Evolutionary conservation across 2,113 vertebrate genomes (phyloP), one percentile per base, ranked within the genome.

Genomic region (Trematocara unimaculatum): DNA sequence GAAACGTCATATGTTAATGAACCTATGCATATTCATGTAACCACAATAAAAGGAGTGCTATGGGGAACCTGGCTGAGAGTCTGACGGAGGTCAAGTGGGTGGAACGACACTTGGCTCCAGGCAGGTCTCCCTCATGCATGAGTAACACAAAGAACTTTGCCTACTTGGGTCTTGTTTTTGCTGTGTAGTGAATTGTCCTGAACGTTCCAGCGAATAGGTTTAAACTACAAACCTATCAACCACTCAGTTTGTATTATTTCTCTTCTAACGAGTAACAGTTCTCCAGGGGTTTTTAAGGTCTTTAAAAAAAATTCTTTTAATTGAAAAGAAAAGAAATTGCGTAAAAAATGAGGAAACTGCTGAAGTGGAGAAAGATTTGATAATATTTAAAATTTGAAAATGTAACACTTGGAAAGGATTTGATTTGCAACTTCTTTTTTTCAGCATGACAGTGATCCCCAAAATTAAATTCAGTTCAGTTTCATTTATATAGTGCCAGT

Each of bases 391-490:
- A n/a, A n/a, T n/a, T 64, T 64, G 33, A 64, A 64, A 20, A 38
- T 64, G 33, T 13, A 64, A 64, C 60, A 38, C 60, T 7, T 2
- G 6, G 33, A 64, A 38, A 64, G 0, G 60, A 20, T 64, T 38
- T 64, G 18, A 38, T 64, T 64, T 38, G 18, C 60, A 64, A 64
- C 33, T n/a, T 64, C 18, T n/a, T 64, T 64, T 64, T 64, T 64
- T 38, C 60, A 64, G 33, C 60, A 64, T 38, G 60, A 64, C 60
- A 64, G 33, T 20, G 10, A 13, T 38, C 18, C 33, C 4, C 33
- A 64, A 64, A 38, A 64, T 38, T 38, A n/a, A 64, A n/a, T 64
- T 64, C 60, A 38, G 9, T 64, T 38, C 33, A 0, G 0, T 64
- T 38, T 38, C 10, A 64, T 38, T 64, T 13, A 64, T 38, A 64